Conservation (phyloP, 2,113 vertebrate genomes). For the Odobenus rosmarus region DNA sequence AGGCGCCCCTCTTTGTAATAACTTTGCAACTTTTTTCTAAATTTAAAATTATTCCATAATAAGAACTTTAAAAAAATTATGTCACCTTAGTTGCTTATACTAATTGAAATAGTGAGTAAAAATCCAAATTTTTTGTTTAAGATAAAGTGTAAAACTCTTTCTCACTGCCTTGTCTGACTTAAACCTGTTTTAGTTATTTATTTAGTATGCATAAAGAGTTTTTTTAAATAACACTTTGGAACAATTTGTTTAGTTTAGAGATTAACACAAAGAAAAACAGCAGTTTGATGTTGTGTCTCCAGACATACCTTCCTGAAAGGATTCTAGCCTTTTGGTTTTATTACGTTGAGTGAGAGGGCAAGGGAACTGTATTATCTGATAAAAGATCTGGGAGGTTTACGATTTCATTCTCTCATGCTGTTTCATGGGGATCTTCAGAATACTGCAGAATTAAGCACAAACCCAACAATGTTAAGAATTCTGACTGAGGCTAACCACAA, state of each 20-base stretch:
- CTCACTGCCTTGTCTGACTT: neutral
- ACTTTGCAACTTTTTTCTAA: neutral
- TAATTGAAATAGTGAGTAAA: slow-evolving; percentile 22
- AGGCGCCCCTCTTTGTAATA: neutral
- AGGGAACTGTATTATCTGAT: neutral
- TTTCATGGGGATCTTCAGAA: neutral
- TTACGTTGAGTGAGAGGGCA: neutral
- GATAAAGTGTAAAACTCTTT: neutral
- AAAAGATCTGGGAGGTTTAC: neutral
- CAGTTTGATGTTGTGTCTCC: neutral
- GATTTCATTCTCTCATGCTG: neutral
- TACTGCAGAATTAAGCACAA: slow-evolving; percentile 61
- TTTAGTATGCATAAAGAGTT: neutral
- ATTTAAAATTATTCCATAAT: neutral
- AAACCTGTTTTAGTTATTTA: slow-evolving; percentile 45
- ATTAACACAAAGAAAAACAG: slow-evolving; percentile 51
- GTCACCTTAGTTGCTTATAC: neutral
- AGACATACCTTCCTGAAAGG: slow-evolving; percentile 43
- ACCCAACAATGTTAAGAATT: slow-evolving; percentile 74
- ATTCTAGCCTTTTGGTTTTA: slow-evolving; percentile 5
- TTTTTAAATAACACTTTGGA: neutral
- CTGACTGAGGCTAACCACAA: slow-evolving; percentile 76
- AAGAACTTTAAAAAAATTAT: neutral
- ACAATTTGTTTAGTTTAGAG: slow-evolving; percentile 44
- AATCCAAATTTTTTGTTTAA: slow-evolving; percentile 10